Evolutionary conservation across 2,888 invertebrate species (phyloP).

Genomic region (Drosophila rubida): DNA sequence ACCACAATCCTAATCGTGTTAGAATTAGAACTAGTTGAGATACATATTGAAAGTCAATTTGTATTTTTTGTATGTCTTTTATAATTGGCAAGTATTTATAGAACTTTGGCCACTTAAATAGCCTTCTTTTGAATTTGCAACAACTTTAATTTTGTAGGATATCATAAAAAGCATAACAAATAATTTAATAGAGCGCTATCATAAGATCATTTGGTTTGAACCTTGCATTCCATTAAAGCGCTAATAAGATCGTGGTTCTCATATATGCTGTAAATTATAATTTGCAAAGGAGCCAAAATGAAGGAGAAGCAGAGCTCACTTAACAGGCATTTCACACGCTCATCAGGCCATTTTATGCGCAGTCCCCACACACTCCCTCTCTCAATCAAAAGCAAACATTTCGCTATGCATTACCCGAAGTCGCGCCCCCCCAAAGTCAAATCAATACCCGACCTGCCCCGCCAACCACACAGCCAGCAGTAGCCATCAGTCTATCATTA

Average conservation of each 20-base stretch:
- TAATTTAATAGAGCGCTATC: too few species aligned
- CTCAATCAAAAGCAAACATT: conserved; percentile 45
- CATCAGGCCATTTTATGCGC: conserved; percentile 39
- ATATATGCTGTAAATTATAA: conserved; percentile 6
- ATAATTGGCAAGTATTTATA: too few species aligned
- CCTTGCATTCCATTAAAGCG: too few species aligned
- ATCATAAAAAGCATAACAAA: too few species aligned
- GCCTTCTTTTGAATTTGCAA: too few species aligned
- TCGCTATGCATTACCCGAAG: conserved; percentile 54
- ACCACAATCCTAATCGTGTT: too few species aligned
- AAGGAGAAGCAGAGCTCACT: conserved; percentile 11
- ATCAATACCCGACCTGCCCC: conserved; percentile 52
- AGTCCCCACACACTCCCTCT: background rate
- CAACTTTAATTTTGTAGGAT: too few species aligned
- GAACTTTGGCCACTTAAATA: too few species aligned
- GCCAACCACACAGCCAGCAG: background rate
- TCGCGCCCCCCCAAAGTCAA: conserved; percentile 49
- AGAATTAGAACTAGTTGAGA: too few species aligned
- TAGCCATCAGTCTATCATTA: conserved; percentile 53
- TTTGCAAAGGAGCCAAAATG: background rate
- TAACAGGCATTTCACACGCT: conserved; percentile 46
- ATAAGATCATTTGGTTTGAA: too few species aligned
- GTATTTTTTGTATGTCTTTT: too few species aligned
- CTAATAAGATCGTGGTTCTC: background rate
- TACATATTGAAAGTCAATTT: too few species aligned